These are phyloP conservation scores for Platysteira castanea DNA, from an alignment of 2,113 vertebrate genomes.

Conservation along the genomic window DNA sequence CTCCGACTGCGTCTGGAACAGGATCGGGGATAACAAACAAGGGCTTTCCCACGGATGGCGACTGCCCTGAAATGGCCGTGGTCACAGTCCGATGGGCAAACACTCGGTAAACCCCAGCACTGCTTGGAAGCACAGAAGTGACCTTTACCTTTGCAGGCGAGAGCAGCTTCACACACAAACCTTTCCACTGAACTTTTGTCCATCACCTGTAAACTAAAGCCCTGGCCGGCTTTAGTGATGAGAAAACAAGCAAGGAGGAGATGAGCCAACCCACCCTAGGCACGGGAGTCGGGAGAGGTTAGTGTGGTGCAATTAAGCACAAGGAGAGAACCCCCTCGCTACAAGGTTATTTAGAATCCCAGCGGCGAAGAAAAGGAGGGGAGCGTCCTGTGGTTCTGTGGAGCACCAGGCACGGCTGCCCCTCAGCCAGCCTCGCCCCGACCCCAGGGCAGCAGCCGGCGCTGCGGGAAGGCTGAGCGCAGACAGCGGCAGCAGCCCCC, in stretches of 20 bases:
- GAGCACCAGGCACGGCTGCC: neutral
- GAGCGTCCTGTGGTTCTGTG: accelerated
- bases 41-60: neutral
- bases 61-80: neutral
- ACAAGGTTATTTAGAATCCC: neutral
- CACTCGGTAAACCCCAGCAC: accelerated
- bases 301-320: neutral
- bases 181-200: neutral
- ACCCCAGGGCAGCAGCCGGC: neutral
- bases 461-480: neutral
- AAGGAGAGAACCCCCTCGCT: accelerated
- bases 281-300: neutral
- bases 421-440: accelerated
- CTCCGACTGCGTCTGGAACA: accelerated
- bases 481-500: neutral
- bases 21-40: neutral
- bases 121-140: neutral
- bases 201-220: neutral
- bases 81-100: accelerated
- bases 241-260: neutral
- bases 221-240: neutral
- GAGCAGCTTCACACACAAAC: accelerated
- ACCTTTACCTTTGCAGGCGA: neutral
- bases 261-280: neutral
- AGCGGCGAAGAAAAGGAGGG: accelerated